Evolutionary conservation across 2,888 invertebrate genomes (phyloP), one percentile per base, ranked within the genome.

Genomic region (Spodoptera littoralis): DNA sequence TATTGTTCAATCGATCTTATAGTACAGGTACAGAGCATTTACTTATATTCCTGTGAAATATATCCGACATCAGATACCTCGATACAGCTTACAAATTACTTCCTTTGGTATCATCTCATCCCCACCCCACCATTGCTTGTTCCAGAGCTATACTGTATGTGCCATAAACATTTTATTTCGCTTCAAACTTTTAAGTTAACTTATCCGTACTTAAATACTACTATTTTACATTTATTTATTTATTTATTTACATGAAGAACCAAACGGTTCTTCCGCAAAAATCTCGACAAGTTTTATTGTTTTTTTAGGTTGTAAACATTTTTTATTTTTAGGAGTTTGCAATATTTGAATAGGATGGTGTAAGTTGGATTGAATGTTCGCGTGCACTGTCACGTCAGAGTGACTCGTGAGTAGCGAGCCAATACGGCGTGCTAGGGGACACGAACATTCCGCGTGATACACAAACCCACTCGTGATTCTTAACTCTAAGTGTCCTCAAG

Each of bases 131-230:
- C 30, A 11, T 42, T 42, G 18, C 2, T 48, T 22, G 30, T 45
- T 44, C 11, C 41, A 54, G 6, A 57, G 8, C 42, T 58, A 18
- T 24, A 30, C 73, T 50, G 24, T 60, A 68, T 68, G 60, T 60
- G 30, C 46, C 56, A 56, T 46, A 30, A 46, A 43, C 18, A 13
- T 41, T 53, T 27, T 18, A 22, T 8, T 18, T 56, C 51, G 18
- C n/a, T 53, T 41, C 3, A 18, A 36, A 2, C 46, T 52, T 49
- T 70, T 24, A 24, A 47, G 12, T 42, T 49, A 30, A 11, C 36
- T 36, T 36, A 36, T 36, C 36, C 36, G 50, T 73, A 61, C 58
- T 74, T 63, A 63, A 62, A 57, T 36, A 22, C 6, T 58, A 36
- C 27, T 27, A 27, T 43, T 46, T 57, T 36, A 46, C 2, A 41